Evolutionary conservation across 2,888 invertebrate genomes (phyloP), one percentile per base, ranked within the genome.

Genomic region (Oscheius myriophilus): DNA sequence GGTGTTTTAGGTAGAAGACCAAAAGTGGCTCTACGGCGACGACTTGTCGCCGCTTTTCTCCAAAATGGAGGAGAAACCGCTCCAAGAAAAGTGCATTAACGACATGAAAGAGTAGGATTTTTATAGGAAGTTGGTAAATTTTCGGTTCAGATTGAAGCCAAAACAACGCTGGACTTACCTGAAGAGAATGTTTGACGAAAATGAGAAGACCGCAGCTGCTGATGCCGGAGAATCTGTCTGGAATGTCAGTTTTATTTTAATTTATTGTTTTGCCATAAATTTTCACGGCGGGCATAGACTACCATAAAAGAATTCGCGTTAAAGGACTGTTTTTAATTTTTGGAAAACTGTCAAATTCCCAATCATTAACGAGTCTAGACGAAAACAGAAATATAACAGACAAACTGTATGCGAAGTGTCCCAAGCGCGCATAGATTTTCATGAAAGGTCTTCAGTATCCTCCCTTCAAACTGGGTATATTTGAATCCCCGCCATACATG

Each of bases 1-100:
- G 4, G 42, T n/a, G 16, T 43, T 41, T 18, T 21, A 70, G 70
- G 67, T 71, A 16, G 54, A 69, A 6, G 84, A 84, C 33, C 86
- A 86, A 67, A 74, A 78, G 54, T 86, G 86, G 85, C 70, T 86
- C 51, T 78, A 83, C 16, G 67, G 69, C 39, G 69, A 66, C 1
- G 65, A 76, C 18, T 46, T 72, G 3, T 65, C 70, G 65, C 42
- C 62, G n/a, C 26, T 84, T 9, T 64, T 80, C n/a, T 61, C 63
- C 9, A 63, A 76, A 12, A 69, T 80, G 23, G 57, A 71, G 7
- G 78, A 82, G 16, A 57, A 63, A 7, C n/a, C 25, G 1, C 26
- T 71, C 21, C 54, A 64, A 23, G 55, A 54, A 0, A 21, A 65
- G 1, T 18, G 80, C 57, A 59, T 33, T 9, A 23, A n/a, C 12